phyloP scores from a whole-genome alignment of 1,140 invertebrate genomes.

The Oncopodura yosiiana region DNA sequence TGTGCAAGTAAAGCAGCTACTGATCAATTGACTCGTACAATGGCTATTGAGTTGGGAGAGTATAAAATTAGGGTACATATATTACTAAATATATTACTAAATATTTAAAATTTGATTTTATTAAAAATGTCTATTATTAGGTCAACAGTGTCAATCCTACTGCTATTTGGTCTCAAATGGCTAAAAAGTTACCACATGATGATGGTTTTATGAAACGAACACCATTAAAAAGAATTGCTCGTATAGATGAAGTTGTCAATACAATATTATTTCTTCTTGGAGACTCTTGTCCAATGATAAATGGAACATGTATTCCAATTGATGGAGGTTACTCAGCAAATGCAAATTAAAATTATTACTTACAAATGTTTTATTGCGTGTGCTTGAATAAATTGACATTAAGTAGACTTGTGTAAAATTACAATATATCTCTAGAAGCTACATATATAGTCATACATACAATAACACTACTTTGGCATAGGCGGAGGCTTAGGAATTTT shows the following conservation, averaged over 20 bases:
- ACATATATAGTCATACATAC: too few species aligned
- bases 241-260: constrained; percentile 19
- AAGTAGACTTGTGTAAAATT: too few species aligned
- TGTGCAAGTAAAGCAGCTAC: constrained; percentile 41
- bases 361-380: background rate
- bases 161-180: constrained; percentile 6
- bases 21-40: constrained; percentile 40
- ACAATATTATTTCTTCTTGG: constrained; percentile 26
- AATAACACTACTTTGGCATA: too few species aligned
- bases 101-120: too few species aligned
- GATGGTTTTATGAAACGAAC: constrained; percentile 4
- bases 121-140: too few species aligned
- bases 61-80: constrained; percentile 41
- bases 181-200: constrained; percentile 2
- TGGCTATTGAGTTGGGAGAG: constrained; percentile 40
- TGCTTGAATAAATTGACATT: too few species aligned
- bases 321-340: constrained; percentile 22
- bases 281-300: constrained; percentile 22
- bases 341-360: constrained; percentile 2
- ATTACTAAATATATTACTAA: too few species aligned
- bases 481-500: too few species aligned
- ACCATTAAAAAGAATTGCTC: constrained; percentile 8
- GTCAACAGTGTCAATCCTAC: too few species aligned
- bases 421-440: too few species aligned
- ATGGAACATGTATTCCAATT: constrained; percentile 14